Evolutionary conservation across 2,888 invertebrate genomes (phyloP).

Genomic region (Oligia fasciuncula): DNA sequence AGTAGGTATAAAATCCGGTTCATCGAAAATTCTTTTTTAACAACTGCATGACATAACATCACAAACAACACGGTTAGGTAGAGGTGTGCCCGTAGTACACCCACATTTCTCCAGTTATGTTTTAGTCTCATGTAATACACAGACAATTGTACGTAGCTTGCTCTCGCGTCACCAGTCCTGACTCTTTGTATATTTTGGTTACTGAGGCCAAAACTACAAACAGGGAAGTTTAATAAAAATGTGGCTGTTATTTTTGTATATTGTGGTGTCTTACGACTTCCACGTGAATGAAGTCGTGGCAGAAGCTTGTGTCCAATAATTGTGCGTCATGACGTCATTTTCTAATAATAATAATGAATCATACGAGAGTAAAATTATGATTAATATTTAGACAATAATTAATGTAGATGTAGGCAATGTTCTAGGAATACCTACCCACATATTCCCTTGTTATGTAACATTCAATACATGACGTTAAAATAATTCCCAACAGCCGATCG

Average conservation of each 20-base stretch:
- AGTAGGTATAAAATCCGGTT: conserved; percentile 5
- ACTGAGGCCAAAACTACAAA: too few relatives aligned
- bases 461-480: neutral
- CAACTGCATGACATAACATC: neutral
- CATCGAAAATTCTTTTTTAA: neutral
- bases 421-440: neutral
- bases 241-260: too few relatives aligned
- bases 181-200: too few relatives aligned
- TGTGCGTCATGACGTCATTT: too few relatives aligned
- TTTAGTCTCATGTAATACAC: neutral
- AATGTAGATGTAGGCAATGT: neutral
- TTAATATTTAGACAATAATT: neutral
- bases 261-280: too few relatives aligned
- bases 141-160: too few relatives aligned
- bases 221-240: too few relatives aligned
- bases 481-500: neutral
- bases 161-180: too few relatives aligned
- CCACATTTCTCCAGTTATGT: neutral
- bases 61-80: too few relatives aligned
- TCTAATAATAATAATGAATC: neutral
- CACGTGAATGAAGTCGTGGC: too few relatives aligned
- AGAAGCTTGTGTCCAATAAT: too few relatives aligned
- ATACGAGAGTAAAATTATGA: neutral
- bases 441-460: neutral
- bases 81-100: neutral